These are phyloP conservation scores for Platygyra sinensis DNA, from an alignment of 64 coral and sea anemone genomes.

Conservation along the genomic window DNA sequence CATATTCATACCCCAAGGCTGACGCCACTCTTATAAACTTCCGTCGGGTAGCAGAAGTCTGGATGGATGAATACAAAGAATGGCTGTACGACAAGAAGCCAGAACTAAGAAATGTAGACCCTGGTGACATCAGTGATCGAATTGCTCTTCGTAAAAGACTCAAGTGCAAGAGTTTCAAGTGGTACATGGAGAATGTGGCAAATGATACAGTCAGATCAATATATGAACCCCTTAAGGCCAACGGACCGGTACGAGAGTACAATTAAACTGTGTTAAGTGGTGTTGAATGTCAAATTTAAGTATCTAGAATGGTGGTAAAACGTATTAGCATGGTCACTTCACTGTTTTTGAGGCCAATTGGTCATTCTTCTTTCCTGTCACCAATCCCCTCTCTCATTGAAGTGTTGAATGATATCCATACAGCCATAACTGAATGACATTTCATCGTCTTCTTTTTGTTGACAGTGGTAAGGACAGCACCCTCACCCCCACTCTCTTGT, in stretches of 20 bases:
- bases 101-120: constrained; percentile 72
- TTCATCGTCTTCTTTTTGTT: too few species aligned
- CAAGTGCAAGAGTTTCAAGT: constrained; percentile 97
- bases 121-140: constrained; percentile 93
- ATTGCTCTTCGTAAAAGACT: constrained; percentile 83
- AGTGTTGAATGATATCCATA: too few species aligned
- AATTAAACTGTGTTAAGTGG: too few species aligned
- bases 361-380: too few species aligned
- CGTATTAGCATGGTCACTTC: too few species aligned
- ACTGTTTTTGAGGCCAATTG: too few species aligned
- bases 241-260: constrained; percentile 60
- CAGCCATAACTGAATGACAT: too few species aligned
- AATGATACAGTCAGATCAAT: constrained; percentile 93
- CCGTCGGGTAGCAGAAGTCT: constrained; percentile 92
- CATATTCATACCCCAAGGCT: constrained; percentile 93
- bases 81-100: constrained; percentile 96
- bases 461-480: too few species aligned
- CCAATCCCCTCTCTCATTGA: too few species aligned
- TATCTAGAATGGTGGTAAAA: neutral
- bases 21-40: constrained; percentile 94
- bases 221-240: constrained; percentile 85
- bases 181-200: constrained; percentile 96
- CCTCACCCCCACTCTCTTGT: too few species aligned
- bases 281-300: neutral
- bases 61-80: constrained; percentile 99